Evolutionary conservation across 2,888 invertebrate species (phyloP), one percentile per base, ranked within the genome.

Genomic region (Germaria angustata): DNA sequence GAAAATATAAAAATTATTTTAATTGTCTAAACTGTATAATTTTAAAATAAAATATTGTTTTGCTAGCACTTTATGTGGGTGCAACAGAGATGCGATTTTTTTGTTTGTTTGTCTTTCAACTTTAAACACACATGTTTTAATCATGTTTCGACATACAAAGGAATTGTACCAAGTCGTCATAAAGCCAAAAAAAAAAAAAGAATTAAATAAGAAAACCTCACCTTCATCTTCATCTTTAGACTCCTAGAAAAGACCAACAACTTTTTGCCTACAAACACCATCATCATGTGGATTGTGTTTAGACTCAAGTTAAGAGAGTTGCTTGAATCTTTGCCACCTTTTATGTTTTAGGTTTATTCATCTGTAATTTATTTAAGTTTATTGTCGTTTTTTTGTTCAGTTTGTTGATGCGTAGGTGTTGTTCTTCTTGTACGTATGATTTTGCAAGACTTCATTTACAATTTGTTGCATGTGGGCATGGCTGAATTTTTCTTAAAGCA

Each of bases 391-490:
- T 28, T 34, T 32, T 32, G 22, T 55, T 34, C 44, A 24, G 15
- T 73, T 57, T 24, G 44, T 81, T 77, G 39, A 49, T 82, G 82
- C 82, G 82, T 82, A 82, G 82, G 82, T 76, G 82, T 82, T 77
- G 15, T 53, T 28, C 24, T 24, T 55, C 22, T 71, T 51, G 41
- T 65, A 20, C 17, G 22, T 24, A 7, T 7, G 24, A 66, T 69
- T 53, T 55, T 68, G 75, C 63, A 57, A 66, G 41, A 22, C 28
- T 53, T 68, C 17, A 39, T 53, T 53, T 41, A 17, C 28, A 24
- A 28, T 55, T 44, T 44, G 72, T 72, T 73, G 79, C 79, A 80
- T 80, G 79, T 80, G 79, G 79, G 79, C 41, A 66, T 51, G 66
- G 49, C 41, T 55, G 41, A 49, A 46, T 46, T 41, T 78, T 63